These are phyloP conservation scores for Delphinus delphis DNA, from an alignment of 2,113 vertebrate genomes.

Conservation along the genomic window DNA sequence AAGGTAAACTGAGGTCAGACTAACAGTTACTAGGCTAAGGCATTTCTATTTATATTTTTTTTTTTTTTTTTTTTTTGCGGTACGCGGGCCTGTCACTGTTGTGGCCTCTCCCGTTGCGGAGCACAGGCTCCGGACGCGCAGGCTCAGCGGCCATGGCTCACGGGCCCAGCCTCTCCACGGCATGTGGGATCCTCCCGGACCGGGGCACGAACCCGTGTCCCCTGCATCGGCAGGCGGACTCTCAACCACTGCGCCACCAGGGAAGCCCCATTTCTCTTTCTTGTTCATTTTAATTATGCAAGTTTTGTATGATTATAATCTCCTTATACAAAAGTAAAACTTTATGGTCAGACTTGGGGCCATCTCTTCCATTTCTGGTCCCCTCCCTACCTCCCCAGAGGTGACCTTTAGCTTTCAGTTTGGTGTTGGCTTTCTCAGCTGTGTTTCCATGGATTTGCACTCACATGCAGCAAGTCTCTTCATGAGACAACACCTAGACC, in stretches of 20 bases:
- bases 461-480: neutral
- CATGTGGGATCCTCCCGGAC: too few relatives aligned
- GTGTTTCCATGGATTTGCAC: rapidly evolving
- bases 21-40: neutral
- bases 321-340: neutral
- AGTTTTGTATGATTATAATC: neutral
- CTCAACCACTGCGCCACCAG: too few relatives aligned
- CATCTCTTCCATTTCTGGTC: neutral
- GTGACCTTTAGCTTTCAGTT: neutral
- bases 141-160: too few relatives aligned
- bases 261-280: neutral
- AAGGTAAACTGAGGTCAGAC: neutral
- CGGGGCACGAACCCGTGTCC: too few relatives aligned
- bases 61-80: neutral
- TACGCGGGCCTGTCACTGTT: too few relatives aligned
- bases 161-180: too few relatives aligned
- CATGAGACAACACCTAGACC: neutral
- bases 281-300: conserved; percentile 12
- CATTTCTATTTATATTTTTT: neutral
- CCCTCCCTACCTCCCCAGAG: neutral
- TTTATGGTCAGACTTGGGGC: neutral
- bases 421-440: neutral
- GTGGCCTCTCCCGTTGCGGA: too few relatives aligned
- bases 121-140: too few relatives aligned
- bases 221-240: too few relatives aligned